Percentiles rank a stretch among this genome's conserved stretches.
Evolutionary conservation across 2,797 vertebrate genomes (phyloP).

Genomic region (Notoglanidium macrostoma): DNA sequence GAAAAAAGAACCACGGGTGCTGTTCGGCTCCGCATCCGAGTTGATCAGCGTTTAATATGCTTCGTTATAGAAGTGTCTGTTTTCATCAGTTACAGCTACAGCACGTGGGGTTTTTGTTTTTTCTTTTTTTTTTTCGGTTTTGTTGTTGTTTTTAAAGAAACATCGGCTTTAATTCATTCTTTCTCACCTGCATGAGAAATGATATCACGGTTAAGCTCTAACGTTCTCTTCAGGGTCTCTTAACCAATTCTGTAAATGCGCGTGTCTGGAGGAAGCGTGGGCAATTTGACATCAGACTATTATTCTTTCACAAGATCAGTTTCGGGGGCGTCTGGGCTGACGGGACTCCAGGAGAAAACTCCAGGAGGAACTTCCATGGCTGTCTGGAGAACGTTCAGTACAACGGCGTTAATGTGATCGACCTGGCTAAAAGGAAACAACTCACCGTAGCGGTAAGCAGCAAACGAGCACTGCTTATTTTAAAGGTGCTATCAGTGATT

Average conservation of each 20-base stretch:
- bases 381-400: conserved; percentile 92
- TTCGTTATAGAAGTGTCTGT: not conserved
- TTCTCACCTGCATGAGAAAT: not conserved
- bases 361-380: conserved; percentile 81
- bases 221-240: not conserved
- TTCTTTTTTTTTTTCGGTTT: too few relatives aligned
- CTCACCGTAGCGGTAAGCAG: conserved; percentile 79
- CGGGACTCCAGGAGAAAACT: conserved; percentile 74
- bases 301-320: conserved; percentile 83
- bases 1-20: not conserved
- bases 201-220: not conserved
- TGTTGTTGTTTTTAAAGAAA: not conserved
- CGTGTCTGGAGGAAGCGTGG: not conserved
- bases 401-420: conserved; percentile 83
- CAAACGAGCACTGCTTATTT: not conserved
- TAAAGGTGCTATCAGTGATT: not conserved
- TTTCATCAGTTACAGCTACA: not conserved
- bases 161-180: not conserved
- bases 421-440: conserved; percentile 76
- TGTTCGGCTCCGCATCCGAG: not conserved
- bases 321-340: conserved; percentile 82
- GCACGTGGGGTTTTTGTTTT: too few relatives aligned
- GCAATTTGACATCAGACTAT: conserved; percentile 53
- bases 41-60: not conserved
- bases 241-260: not conserved